Conservation (phyloP, 2,797 vertebrate genomes). For the Alca torda region DNA sequence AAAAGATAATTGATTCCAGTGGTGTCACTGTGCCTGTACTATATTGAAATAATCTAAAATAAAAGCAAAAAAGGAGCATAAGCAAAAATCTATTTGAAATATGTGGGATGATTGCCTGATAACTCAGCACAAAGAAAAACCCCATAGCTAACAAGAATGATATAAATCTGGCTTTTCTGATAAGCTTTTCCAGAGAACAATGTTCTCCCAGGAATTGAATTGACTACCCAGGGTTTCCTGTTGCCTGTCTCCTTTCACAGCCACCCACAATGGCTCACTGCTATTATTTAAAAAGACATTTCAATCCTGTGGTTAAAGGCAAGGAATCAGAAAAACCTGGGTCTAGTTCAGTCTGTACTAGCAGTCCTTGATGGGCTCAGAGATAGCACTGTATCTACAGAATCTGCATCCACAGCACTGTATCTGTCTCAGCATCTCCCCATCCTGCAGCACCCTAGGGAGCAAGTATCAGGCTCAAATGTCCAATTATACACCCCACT, state of each 20-base stretch:
- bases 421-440: not conserved
- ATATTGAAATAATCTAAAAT: not conserved
- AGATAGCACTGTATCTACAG: not conserved
- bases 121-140: not conserved
- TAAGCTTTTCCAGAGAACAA: not conserved
- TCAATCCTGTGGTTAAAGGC: slow-evolving; percentile 13
- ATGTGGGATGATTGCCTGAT: not conserved
- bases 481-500: not conserved
- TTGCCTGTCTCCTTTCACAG: slow-evolving; percentile 27
- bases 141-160: not conserved
- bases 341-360: not conserved
- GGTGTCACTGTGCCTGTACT: not conserved
- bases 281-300: slow-evolving; percentile 28
- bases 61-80: not conserved
- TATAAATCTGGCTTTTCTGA: slow-evolving; percentile 5
- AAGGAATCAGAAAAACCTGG: not conserved
- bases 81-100: not conserved
- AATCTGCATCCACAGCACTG: not conserved
- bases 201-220: not conserved
- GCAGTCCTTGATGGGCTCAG: not conserved
- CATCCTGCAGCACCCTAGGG: not conserved
- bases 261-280: not conserved
- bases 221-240: not conserved
- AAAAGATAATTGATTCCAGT: not conserved
- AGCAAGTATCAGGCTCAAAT: not conserved